Conservation (phyloP, 1,140 invertebrate species). For the Acromyrmex echinatior region DNA sequence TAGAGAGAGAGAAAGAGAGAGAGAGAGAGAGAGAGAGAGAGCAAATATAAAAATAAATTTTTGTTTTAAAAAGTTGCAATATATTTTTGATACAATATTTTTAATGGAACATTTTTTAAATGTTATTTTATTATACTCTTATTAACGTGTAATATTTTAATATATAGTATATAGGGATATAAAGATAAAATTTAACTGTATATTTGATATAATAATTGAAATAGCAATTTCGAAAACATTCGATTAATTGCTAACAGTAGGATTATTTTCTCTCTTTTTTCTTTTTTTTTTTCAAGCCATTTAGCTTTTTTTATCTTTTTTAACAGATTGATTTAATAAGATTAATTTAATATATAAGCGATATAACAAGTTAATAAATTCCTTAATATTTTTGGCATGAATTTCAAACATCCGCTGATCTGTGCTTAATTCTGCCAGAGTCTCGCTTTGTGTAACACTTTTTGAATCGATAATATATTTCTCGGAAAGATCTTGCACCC, state of each 20-base stretch:
- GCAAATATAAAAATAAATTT: conserved; percentile 1
- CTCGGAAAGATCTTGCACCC: neutral
- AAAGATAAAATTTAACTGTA: neutral
- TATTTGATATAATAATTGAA: neutral
- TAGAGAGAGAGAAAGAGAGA: no score
- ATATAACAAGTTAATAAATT: neutral
- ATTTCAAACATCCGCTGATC: neutral
- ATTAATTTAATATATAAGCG: neutral
- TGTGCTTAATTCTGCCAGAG: neutral
- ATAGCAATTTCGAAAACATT: neutral
- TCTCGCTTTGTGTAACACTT: conserved; percentile 35
- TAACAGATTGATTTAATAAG: neutral
- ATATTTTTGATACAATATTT: neutral
- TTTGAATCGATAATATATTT: conserved; percentile 13
- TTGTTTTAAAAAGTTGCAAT: neutral
- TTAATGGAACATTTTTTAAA: neutral
- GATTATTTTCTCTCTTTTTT: neutral
- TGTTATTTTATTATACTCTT: neutral
- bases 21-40: no score
- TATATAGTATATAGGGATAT: neutral
- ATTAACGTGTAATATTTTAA: neutral
- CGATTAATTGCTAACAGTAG: neutral
- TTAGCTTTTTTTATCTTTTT: neutral
- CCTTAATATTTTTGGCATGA: neutral
- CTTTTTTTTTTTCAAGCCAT: no score